Conservation (phyloP, 1,140 invertebrate genomes). For the Drosophila repleta region DNA sequence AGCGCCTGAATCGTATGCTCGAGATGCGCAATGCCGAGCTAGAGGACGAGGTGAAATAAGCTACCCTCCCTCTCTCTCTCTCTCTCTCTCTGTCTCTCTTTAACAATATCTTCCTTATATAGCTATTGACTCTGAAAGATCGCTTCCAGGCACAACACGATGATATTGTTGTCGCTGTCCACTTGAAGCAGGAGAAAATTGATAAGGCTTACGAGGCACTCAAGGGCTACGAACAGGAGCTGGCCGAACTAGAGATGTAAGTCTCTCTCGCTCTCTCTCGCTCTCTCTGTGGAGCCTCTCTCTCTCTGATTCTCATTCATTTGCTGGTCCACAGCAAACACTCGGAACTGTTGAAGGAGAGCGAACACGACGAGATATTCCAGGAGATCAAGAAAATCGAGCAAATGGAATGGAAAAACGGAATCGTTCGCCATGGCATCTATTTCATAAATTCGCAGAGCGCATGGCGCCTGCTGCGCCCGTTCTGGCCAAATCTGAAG, state of each 20-base stretch:
- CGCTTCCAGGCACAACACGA: conserved; percentile 26
- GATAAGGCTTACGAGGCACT: conserved; percentile 1
- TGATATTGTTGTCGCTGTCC: not conserved
- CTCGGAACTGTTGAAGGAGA: not conserved
- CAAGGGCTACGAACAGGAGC: conserved; percentile 21
- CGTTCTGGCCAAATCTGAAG: not conserved
- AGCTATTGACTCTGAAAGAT: conserved; percentile 28
- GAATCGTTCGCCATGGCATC: conserved; percentile 1
- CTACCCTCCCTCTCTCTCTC: not conserved
- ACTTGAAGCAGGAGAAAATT: conserved; percentile 25
- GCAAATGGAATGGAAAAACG: not conserved
- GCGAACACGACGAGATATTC: not conserved
- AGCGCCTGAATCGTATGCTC: conserved; percentile 10
- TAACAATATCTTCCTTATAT: not conserved
- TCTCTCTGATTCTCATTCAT: not conserved
- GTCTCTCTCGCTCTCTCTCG: conserved; percentile 3
- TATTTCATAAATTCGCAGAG: not conserved
- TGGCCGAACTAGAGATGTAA: conserved; percentile 27
- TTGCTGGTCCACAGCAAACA: conserved; percentile 10
- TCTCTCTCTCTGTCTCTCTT: not conserved
- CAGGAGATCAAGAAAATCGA: conserved; percentile 5
- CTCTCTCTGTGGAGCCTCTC: not conserved
- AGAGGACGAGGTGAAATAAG: conserved; percentile 15
- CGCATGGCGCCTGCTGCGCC: not conserved
- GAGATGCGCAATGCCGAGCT: conserved; percentile 34